These are phyloP conservation scores for Tylochromis polylepis DNA, from an alignment of 2,113 vertebrate genomes.

Conservation along the genomic window DNA sequence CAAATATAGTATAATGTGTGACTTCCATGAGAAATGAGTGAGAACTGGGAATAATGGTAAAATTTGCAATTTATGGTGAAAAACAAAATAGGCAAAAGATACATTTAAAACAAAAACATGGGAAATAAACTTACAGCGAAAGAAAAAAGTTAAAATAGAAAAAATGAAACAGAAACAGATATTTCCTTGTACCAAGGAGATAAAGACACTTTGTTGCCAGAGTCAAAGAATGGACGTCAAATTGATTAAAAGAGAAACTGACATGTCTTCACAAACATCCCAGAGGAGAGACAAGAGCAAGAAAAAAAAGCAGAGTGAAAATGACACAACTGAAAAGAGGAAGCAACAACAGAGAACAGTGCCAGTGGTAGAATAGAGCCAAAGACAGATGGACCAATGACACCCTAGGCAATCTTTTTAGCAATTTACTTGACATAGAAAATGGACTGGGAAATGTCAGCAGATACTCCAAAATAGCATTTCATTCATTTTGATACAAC, in stretches of 20 bases:
- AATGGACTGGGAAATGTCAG: neutral
- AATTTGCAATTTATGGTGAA: neutral
- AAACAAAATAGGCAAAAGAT: neutral
- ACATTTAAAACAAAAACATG: neutral
- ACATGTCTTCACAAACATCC: slow-evolving; percentile 1
- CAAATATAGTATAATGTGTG: neutral
- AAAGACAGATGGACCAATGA: neutral
- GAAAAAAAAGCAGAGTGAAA: slow-evolving; percentile 12
- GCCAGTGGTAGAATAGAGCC: neutral
- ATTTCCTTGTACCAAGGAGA: neutral
- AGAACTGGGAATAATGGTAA: neutral
- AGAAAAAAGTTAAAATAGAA: neutral
- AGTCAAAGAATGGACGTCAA: neutral
- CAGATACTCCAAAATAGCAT: neutral
- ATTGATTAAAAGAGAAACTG: neutral
- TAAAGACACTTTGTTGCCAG: neutral
- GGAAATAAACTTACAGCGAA: neutral
- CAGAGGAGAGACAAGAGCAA: neutral
- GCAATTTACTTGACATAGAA: slow-evolving; percentile 9
- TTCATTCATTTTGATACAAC: neutral
- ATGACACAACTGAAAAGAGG: slow-evolving; percentile 11
- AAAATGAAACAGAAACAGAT: neutral
- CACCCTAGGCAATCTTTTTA: neutral
- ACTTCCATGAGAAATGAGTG: neutral
- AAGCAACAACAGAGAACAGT: neutral